Conservation (phyloP, 2,888 invertebrate species). For the Thymelicus sylvestris region DNA sequence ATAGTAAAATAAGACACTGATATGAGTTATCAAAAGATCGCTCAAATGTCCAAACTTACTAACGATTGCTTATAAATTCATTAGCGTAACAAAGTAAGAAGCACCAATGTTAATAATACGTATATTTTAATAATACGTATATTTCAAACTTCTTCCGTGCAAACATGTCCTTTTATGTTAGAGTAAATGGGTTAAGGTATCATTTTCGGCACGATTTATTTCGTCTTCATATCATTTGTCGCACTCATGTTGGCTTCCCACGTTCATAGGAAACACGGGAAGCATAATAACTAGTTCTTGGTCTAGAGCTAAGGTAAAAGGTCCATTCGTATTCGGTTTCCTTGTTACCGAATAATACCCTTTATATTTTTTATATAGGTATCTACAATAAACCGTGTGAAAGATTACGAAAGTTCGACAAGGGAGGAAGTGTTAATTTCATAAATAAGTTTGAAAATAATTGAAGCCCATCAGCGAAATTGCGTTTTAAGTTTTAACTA, state of each 20-base stretch:
- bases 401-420: slow-evolving; percentile 5
- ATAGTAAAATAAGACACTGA: too few species aligned
- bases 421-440: not conserved
- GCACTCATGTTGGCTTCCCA: slow-evolving; percentile 15
- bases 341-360: slow-evolving; percentile 13
- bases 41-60: too few species aligned
- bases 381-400: slow-evolving; percentile 18
- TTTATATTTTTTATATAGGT: slow-evolving; percentile 17
- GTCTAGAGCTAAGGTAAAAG: slow-evolving; percentile 34
- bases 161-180: not conserved
- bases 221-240: slow-evolving; percentile 21
- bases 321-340: slow-evolving; percentile 33
- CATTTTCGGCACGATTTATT: slow-evolving; percentile 18
- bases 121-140: too few species aligned
- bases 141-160: too few species aligned
- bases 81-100: too few species aligned
- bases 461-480: too few species aligned
- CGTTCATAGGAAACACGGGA: slow-evolving; percentile 23
- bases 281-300: slow-evolving; percentile 34
- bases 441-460: too few species aligned
- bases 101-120: too few species aligned
- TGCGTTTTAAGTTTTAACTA: too few species aligned
- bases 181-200: not conserved
- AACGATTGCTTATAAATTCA: too few species aligned
- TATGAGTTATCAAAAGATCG: too few species aligned